Evolutionary conservation across 2,113 vertebrate genomes (phyloP).

Genomic region (Steatornis caripensis): DNA sequence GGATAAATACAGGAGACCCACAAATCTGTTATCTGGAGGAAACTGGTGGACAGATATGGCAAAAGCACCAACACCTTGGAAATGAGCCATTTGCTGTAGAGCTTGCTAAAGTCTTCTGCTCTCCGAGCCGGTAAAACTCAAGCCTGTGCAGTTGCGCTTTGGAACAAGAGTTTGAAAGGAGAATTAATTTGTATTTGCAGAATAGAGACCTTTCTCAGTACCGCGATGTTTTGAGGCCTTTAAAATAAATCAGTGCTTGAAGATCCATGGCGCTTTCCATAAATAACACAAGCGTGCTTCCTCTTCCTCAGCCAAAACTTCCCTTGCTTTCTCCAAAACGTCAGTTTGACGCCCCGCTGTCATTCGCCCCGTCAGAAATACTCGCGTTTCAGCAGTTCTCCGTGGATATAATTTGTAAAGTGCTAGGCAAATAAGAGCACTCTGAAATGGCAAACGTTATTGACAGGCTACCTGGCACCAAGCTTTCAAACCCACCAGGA

Average conservation of each 20-base stretch:
- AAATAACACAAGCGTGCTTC: not conserved
- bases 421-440: not conserved
- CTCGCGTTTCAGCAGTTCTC: conserved; percentile 34
- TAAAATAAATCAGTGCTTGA: not conserved
- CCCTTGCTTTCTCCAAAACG: not conserved
- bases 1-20: not conserved
- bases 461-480: conserved; percentile 14
- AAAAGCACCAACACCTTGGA: not conserved
- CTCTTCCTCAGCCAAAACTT: not conserved
- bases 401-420: conserved; percentile 38
- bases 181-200: not conserved
- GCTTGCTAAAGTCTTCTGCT: not conserved
- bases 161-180: not conserved
- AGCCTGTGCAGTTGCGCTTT: not conserved
- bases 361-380: not conserved
- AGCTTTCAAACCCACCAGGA: conserved; percentile 9
- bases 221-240: not conserved
- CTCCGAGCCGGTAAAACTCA: not conserved
- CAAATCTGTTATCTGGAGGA: not conserved
- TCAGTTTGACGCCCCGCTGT: not conserved
- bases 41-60: not conserved
- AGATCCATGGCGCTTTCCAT: not conserved
- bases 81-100: not conserved
- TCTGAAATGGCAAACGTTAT: not conserved
- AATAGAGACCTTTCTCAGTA: not conserved